Percentiles rank a stretch among this genome's conserved stretches.
Conservation (phyloP, 2,888 invertebrate species). For the Acanthosepion lycidas region DNA sequence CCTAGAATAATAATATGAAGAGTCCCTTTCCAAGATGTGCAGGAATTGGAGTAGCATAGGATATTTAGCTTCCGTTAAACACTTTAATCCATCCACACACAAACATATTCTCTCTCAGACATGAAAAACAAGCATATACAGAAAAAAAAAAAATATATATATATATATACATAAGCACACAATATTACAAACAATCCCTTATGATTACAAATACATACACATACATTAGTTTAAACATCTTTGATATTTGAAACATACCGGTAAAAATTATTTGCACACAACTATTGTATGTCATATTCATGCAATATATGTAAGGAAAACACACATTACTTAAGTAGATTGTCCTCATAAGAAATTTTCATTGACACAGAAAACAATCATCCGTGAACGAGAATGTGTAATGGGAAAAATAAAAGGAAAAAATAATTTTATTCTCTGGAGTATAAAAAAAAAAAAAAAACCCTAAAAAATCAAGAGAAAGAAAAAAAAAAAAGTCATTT, state of each 20-base stretch:
- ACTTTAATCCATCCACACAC: background rate
- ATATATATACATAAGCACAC: background rate
- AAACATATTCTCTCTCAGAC: background rate
- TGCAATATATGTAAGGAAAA: background rate
- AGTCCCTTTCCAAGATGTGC: background rate
- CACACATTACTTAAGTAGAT: background rate
- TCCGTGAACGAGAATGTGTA: no score
- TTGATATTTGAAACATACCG: background rate
- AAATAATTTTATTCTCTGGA: no score
- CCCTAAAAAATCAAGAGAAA: no score
- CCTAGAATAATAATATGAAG: background rate
- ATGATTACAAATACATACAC: no score
- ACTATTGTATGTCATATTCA: background rate
- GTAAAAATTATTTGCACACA: background rate
- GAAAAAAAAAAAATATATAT: background rate
- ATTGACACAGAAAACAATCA: background rate
- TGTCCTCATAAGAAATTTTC: background rate
- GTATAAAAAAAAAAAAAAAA: no score
- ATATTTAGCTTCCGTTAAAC: background rate
- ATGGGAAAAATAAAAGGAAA: no score
- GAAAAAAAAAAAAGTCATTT: no score
- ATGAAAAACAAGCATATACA: background rate
- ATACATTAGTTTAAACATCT: background rate
- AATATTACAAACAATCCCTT: background rate
- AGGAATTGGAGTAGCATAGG: background rate